phyloP scores from a whole-genome alignment of 2,797 vertebrate genomes.

The Spondyliosoma cantharus region DNA sequence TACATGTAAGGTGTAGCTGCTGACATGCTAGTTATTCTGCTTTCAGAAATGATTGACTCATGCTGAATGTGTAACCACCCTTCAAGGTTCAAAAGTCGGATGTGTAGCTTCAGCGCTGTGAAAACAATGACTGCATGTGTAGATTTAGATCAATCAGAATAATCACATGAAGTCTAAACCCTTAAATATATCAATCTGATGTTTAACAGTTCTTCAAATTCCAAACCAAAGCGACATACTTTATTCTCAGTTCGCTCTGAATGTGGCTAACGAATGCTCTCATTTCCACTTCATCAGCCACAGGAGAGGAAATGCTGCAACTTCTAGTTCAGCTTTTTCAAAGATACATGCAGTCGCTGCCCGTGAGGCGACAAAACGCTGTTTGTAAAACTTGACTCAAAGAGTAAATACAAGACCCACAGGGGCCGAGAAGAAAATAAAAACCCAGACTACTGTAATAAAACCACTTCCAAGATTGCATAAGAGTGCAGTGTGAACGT shows the following conservation, averaged over 20 bases:
- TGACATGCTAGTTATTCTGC: neutral
- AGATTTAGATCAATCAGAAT: neutral
- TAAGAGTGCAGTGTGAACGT: neutral
- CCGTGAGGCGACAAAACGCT: constrained; percentile 21
- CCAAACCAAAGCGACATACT: neutral
- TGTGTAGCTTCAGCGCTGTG: neutral
- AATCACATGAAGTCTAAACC: neutral
- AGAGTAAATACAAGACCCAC: neutral
- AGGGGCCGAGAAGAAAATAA: neutral
- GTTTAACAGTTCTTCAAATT: too few relatives aligned
- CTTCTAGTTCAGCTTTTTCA: constrained; percentile 26
- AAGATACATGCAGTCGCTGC: neutral
- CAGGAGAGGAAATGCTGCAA: constrained; percentile 25
- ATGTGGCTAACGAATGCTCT: neutral
- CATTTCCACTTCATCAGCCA: neutral
- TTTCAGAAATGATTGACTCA: constrained; percentile 46
- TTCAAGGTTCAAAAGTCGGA: constrained; percentile 38
- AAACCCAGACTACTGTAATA: constrained; percentile 5
- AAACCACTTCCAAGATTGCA: constrained; percentile 12
- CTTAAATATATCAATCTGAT: neutral
- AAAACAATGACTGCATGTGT: neutral
- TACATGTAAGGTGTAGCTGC: neutral
- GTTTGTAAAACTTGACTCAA: constrained; percentile 11
- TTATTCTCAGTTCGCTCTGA: neutral
- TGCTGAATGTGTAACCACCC: constrained; percentile 33